phyloP scores from a whole-genome alignment of 2,797 vertebrate genomes.

The Enteromius afrohamiltoni region DNA sequence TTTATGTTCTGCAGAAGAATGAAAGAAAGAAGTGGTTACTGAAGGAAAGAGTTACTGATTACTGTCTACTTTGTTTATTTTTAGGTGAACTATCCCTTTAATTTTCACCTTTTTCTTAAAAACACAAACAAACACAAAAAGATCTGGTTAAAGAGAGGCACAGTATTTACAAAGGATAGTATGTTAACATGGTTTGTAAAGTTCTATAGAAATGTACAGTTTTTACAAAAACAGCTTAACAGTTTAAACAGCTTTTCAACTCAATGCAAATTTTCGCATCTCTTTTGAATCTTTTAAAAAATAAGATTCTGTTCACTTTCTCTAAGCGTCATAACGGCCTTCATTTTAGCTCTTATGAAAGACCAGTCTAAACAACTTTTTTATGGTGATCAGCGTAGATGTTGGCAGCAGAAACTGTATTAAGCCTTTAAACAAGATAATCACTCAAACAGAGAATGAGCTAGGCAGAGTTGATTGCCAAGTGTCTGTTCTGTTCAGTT shows the following conservation, averaged over 20 bases:
- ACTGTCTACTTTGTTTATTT: background rate
- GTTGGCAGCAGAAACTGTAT: background rate
- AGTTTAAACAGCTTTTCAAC: background rate
- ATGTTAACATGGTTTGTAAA: background rate
- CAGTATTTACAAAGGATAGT: background rate
- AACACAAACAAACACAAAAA: too few relatives aligned
- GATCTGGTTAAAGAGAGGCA: background rate
- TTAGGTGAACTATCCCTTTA: background rate
- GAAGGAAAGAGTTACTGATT: background rate
- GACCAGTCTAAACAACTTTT: background rate
- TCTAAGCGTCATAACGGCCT: background rate
- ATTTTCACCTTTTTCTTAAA: background rate
- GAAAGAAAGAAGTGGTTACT: too few relatives aligned
- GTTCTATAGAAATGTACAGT: too few relatives aligned
- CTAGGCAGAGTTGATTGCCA: background rate
- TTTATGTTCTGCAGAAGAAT: too few relatives aligned
- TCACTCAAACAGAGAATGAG: background rate
- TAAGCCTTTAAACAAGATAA: background rate
- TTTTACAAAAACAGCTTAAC: background rate
- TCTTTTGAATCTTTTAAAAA: background rate
- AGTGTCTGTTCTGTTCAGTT: constrained; percentile 27
- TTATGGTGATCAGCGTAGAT: background rate
- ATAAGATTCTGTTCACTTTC: background rate
- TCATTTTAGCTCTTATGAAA: background rate
- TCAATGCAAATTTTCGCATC: background rate